Conservation (phyloP, 2,113 vertebrate genomes). For the Rhodinocichla rosea region DNA sequence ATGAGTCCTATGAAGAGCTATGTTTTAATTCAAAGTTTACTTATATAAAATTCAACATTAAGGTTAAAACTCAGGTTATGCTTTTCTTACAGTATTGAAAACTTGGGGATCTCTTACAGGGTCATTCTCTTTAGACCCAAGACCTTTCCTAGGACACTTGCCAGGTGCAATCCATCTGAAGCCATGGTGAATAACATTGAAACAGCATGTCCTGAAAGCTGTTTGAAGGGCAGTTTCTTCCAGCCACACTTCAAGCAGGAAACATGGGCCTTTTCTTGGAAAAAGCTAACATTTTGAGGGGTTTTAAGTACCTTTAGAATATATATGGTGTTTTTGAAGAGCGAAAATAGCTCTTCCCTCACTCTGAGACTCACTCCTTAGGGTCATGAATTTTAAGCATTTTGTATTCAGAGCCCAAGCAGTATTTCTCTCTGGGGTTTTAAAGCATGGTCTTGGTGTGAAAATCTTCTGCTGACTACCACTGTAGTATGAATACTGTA, state of each 20-base stretch:
- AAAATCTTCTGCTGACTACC: background rate
- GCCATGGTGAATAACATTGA: fast-evolving
- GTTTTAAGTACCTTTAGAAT: background rate
- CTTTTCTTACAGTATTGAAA: background rate
- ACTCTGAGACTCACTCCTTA: background rate
- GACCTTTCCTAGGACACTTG: background rate
- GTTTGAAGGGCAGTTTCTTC: background rate
- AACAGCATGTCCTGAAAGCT: background rate
- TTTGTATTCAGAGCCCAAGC: background rate
- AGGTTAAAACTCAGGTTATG: background rate
- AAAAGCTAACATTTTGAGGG: background rate
- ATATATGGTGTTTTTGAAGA: background rate
- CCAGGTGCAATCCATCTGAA: background rate
- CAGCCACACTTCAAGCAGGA: background rate
- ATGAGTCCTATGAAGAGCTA: background rate
- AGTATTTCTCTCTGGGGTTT: background rate
- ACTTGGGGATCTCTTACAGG: background rate
- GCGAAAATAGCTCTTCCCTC: background rate
- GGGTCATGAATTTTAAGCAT: fast-evolving
- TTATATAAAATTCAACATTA: background rate
- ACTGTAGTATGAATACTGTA: background rate
- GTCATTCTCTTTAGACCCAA: background rate
- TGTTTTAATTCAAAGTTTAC: background rate
- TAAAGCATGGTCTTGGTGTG: background rate
- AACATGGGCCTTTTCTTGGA: background rate